Evolutionary conservation across 2,797 vertebrate genomes (phyloP).

Genomic region (Cynopterus sphinx): DNA sequence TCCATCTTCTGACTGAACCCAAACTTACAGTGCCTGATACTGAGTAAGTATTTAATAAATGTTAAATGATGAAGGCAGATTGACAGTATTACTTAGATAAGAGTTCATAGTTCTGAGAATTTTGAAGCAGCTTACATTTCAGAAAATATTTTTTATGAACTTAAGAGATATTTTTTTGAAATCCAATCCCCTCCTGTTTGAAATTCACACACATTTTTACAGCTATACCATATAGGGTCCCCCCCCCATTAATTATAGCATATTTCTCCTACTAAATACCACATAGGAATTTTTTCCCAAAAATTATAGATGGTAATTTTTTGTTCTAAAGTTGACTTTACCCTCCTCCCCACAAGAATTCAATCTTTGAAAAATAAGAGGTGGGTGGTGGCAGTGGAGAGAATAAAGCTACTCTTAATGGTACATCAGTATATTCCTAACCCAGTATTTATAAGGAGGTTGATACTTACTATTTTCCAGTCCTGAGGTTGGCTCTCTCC

Average conservation of each 20-base stretch:
- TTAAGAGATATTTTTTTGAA: background rate
- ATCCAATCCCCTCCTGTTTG: background rate
- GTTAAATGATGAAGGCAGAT: background rate
- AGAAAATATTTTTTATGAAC: background rate
- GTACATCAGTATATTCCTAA: background rate
- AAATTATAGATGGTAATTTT: background rate
- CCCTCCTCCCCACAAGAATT: background rate
- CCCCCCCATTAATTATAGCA: background rate
- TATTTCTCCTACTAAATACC: background rate
- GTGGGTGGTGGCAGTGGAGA: background rate
- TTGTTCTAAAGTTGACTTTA: background rate
- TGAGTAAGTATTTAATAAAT: slow-evolving; percentile 24
- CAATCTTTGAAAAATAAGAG: background rate
- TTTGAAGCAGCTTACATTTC: background rate
- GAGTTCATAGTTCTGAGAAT: background rate
- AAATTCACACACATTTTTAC: background rate
- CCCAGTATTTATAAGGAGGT: background rate
- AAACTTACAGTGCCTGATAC: background rate
- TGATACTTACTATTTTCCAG: slow-evolving; percentile 58
- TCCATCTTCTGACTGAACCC: background rate
- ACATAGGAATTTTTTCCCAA: background rate
- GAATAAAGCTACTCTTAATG: background rate
- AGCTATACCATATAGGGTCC: background rate
- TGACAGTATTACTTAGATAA: background rate
- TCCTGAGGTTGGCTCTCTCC: slow-evolving; percentile 56